Base-by-base conservation (phyloP, 2,797 vertebrate genomes). In the Loriculus beryllinus region DNA sequence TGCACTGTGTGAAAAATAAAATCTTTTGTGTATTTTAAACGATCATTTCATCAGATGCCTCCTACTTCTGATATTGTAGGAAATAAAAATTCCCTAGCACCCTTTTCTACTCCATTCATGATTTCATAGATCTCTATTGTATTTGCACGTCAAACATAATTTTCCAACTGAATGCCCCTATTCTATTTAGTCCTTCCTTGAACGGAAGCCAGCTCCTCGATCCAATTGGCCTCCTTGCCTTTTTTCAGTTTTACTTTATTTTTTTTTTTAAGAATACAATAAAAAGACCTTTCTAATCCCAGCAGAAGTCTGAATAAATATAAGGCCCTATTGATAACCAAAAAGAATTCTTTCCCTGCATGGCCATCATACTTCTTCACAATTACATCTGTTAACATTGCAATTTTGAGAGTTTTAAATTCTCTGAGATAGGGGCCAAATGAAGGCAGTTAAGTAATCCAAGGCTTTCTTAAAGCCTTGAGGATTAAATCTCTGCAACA, bases 21-120 rank as follows among this genome's bases (percentile, higher is more conserved):
- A 90, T 43, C 70, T 90, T 92, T 90, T 92, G 94, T 95, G 96
- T 96, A 95, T 95, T 95, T 92, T 91, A 96, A 95, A 88, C 0
- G 26, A 77, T 71, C 87, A 74, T 90, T 95, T 95, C 56, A 95
- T 93, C 94, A 86, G 77, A 90, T 79, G 86, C 83, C 74, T 96
- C 90, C 95, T 72, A 83, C 74, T 84, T 79, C 93, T 86, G 86
- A 88, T 70, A 92, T 43, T 86, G 82, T 63, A 64, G 90, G 70
- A 94, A 91, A 95, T 83, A 95, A 95, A 91, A 95, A 95, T 95
- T 88, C 80, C 77, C 84, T 40, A 29, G 85, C 8, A 68, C 74
- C 85, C 48, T 84, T 91, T 94, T 86, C 86, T 79, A 69, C 88
- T 79, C 60, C 80, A 82, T 74, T 86, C 77, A 54, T 22, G 87